Conservation (phyloP, 2,888 invertebrate species). For the Choreutis nemorana region DNA sequence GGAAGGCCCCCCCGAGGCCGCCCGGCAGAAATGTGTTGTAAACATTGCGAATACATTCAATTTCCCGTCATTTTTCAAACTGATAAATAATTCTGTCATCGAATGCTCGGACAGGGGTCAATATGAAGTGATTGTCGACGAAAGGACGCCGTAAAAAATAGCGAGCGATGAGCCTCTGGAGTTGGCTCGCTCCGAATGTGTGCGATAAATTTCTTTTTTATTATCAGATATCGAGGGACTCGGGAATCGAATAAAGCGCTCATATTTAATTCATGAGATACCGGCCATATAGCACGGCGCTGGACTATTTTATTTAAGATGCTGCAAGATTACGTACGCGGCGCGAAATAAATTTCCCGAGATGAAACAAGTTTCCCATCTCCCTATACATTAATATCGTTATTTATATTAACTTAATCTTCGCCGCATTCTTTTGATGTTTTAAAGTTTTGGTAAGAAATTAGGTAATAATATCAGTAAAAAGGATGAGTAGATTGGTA, state of each 20-base stretch:
- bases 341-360: conserved; percentile 29
- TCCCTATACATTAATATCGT: too few relatives aligned
- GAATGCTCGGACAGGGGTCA: conserved; percentile 65
- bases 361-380: too few relatives aligned
- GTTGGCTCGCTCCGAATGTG: conserved; percentile 35
- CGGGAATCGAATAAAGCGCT: conserved; percentile 66
- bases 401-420: too few relatives aligned
- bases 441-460: too few relatives aligned
- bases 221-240: conserved; percentile 68
- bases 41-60: conserved; percentile 69
- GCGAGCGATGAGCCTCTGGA: conserved; percentile 50
- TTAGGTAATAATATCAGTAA: too few relatives aligned
- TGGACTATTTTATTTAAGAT: conserved; percentile 64
- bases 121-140: conserved; percentile 65
- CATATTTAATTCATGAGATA: conserved; percentile 67
- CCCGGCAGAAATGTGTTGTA: conserved; percentile 65
- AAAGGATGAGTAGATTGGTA: too few relatives aligned
- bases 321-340: conserved; percentile 51
- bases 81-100: conserved; percentile 69
- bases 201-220: conserved; percentile 66
- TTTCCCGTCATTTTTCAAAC: conserved; percentile 69
- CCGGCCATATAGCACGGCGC: conserved; percentile 60
- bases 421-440: too few relatives aligned
- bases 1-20: conserved; percentile 64
- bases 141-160: conserved; percentile 61